Evolutionary conservation across 2,797 vertebrate genomes (phyloP).

Genomic region (Periparus ater): DNA sequence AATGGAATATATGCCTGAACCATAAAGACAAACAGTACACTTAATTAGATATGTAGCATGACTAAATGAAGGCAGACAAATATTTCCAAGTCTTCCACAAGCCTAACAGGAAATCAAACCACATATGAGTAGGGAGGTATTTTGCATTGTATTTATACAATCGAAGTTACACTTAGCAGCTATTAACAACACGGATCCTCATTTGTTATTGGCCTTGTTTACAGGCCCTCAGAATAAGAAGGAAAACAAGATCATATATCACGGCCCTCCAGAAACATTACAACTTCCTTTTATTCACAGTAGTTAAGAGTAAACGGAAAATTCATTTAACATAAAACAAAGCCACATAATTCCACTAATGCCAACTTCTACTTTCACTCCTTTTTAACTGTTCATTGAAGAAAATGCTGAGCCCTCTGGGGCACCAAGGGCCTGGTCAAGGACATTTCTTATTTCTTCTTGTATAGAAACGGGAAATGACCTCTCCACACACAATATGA

Average conservation of each 20-base stretch:
- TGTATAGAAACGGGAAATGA: not conserved
- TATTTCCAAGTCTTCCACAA: not conserved
- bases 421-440: not conserved
- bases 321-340: constrained; percentile 2
- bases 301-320: constrained; percentile 4
- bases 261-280: constrained; percentile 36
- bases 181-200: not conserved
- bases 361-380: constrained; percentile 44
- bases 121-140: not conserved
- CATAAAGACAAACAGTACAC: not conserved
- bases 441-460: not conserved
- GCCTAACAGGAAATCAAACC: not conserved
- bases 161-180: not conserved
- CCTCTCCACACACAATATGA: not conserved
- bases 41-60: not conserved
- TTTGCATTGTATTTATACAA: not conserved
- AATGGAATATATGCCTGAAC: not conserved
- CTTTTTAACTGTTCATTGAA: constrained; percentile 36
- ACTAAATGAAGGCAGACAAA: not conserved
- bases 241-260: constrained; percentile 40
- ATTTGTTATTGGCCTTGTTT: not conserved
- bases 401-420: not conserved
- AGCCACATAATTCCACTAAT: constrained; percentile 4
- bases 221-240: constrained; percentile 7
- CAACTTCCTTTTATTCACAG: constrained; percentile 49